phyloP scores from a whole-genome alignment of 2,113 vertebrate genomes.

The Centropus bengalensis region DNA sequence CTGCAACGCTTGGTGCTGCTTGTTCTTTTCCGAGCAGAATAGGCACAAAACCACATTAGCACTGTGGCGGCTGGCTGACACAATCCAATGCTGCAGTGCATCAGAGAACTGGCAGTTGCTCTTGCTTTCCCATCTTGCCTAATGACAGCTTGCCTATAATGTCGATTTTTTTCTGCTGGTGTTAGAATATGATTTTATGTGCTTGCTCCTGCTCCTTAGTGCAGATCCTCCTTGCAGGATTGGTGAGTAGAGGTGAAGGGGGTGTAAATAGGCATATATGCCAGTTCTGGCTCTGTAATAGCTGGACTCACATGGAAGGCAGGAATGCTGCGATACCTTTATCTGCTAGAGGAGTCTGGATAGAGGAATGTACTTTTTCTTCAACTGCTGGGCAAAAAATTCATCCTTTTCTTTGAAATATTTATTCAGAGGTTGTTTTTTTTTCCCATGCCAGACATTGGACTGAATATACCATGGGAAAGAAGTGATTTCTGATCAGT shows the following conservation, averaged over 20 bases:
- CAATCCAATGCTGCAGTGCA: constrained; percentile 5
- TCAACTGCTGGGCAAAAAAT: not conserved
- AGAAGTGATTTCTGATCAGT: not conserved
- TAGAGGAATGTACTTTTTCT: not conserved
- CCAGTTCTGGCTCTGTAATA: not conserved
- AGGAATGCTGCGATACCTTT: not conserved
- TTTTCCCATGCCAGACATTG: not conserved
- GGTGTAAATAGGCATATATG: not conserved
- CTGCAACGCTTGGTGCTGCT: not conserved
- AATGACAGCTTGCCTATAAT: constrained; percentile 30
- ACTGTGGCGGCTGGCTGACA: not conserved
- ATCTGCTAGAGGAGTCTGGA: not conserved
- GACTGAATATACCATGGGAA: not conserved
- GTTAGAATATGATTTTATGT: not conserved
- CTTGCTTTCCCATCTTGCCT: not conserved
- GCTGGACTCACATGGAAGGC: not conserved
- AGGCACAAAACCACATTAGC: not conserved
- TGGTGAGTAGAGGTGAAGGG: not conserved
- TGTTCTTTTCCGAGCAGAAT: not conserved
- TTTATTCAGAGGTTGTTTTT: not conserved
- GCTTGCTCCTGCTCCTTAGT: not conserved
- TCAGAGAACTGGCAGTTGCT: constrained; percentile 16
- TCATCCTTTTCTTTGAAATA: not conserved
- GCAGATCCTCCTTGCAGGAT: not conserved
- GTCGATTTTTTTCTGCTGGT: not conserved